Evolutionary conservation across 2,888 invertebrate genomes (phyloP).

Genomic region (Priapulus caudatus): DNA sequence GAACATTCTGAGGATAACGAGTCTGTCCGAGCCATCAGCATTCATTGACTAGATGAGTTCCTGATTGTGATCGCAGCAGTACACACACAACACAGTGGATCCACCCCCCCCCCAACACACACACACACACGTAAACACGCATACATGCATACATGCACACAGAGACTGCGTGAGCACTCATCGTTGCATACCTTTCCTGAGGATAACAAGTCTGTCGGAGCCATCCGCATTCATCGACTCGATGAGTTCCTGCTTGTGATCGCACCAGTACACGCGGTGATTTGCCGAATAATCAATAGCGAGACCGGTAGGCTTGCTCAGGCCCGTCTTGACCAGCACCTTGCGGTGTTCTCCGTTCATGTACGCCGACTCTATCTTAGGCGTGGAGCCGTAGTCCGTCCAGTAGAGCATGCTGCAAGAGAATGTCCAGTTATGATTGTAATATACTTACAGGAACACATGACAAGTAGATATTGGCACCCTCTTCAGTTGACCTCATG

Average conservation of each 20-base stretch:
- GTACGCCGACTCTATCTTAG: constrained; percentile 89
- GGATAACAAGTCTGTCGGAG: constrained; percentile 39
- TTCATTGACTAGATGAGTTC: constrained; percentile 76
- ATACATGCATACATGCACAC: too few species aligned
- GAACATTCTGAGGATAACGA: constrained; percentile 36
- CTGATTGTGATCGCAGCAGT: constrained; percentile 89
- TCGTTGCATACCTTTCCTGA: background rate
- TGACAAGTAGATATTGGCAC: too few species aligned
- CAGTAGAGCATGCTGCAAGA: constrained; percentile 67
- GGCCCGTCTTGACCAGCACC: constrained; percentile 62
- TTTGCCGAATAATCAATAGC: constrained; percentile 70
- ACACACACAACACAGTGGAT: constrained; percentile 63
- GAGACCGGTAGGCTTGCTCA: constrained; percentile 76
- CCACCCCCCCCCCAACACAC: too few species aligned
- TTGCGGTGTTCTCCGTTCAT: constrained; percentile 86
- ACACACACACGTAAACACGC: too few species aligned
- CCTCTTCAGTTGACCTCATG: too few species aligned
- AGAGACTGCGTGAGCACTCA: too few species aligned
- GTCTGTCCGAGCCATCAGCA: constrained; percentile 58
- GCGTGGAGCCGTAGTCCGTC: constrained; percentile 78
- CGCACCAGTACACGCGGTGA: constrained; percentile 86
- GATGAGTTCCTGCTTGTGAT: constrained; percentile 77
- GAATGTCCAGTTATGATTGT: background rate
- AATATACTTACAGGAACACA: background rate
- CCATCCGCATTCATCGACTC: constrained; percentile 76